Conservation (phyloP, 2,113 vertebrate species). For the Syrmaticus mikado region DNA sequence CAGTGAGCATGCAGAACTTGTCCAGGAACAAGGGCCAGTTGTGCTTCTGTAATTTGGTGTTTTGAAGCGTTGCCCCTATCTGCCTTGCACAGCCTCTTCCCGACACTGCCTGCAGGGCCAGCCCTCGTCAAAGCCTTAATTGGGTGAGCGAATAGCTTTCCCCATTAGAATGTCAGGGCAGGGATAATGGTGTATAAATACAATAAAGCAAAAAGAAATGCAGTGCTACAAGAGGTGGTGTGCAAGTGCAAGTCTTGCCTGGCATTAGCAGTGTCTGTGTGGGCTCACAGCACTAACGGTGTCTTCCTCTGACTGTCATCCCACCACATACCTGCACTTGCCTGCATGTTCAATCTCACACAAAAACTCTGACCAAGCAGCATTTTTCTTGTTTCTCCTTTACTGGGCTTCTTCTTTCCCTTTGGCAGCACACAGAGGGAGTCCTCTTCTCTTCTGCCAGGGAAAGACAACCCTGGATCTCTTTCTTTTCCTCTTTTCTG, state of each 20-base stretch:
- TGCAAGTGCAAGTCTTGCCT: not conserved
- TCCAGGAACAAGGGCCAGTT: not conserved
- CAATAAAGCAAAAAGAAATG: slow-evolving; percentile 22
- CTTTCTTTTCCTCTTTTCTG: not conserved
- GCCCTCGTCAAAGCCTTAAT: slow-evolving; percentile 21
- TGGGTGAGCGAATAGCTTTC: not conserved
- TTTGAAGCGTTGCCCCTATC: slow-evolving; percentile 44
- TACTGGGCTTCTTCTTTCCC: not conserved
- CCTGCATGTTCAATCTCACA: not conserved
- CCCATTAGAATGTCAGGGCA: not conserved
- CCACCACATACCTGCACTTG: not conserved
- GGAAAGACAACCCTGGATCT: not conserved
- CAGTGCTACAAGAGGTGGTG: not conserved
- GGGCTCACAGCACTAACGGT: not conserved
- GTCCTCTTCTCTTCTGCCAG: not conserved
- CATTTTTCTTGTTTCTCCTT: not conserved
- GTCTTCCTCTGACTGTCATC: not conserved
- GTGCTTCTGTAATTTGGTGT: not conserved
- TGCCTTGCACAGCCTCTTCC: not conserved
- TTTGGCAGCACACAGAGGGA: not conserved
- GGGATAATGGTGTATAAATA: slow-evolving; percentile 39
- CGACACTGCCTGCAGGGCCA: slow-evolving; percentile 43
- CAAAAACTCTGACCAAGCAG: not conserved
- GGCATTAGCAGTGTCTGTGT: not conserved
- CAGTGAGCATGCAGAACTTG: not conserved